Percentiles rank a stretch among this genome's conserved stretches.
phyloP scores from a whole-genome alignment of 2,797 vertebrate species.

The Hippocampus kuda region DNA sequence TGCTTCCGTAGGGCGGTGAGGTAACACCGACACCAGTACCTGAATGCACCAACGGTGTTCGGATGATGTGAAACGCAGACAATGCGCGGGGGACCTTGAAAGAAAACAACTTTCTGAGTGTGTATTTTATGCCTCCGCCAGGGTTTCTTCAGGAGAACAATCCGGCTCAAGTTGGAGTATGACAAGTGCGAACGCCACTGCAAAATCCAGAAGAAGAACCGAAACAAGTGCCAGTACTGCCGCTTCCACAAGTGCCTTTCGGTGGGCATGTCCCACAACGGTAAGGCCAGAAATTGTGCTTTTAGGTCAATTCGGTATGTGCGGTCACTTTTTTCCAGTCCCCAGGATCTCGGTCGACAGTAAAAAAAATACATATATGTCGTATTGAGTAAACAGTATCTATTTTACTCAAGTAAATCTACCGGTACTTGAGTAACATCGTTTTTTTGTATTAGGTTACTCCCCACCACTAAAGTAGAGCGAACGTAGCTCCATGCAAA shows the following conservation, averaged over 20 bases:
- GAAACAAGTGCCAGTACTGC: conserved; percentile 95
- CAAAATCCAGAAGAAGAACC: conserved; percentile 94
- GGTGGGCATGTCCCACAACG: conserved; percentile 95
- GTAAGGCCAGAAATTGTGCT: conserved; percentile 55
- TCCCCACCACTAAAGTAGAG: too few species aligned
- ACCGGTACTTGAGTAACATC: too few species aligned
- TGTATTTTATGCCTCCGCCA: conserved; percentile 34
- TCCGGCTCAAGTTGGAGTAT: conserved; percentile 84
- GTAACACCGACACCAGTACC: not conserved
- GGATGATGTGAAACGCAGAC: not conserved
- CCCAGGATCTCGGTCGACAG: too few species aligned
- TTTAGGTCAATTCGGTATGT: too few species aligned
- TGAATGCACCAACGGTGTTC: not conserved
- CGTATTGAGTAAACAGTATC: too few species aligned
- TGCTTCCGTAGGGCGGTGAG: not conserved
- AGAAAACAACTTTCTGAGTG: not conserved
- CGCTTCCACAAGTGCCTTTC: conserved; percentile 93
- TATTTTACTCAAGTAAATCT: not conserved
- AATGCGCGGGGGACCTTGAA: not conserved
- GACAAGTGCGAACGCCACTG: conserved; percentile 82
- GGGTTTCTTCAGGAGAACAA: conserved; percentile 92
- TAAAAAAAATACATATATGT: too few species aligned
- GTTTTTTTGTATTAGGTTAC: not conserved
- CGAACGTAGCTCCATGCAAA: not conserved
- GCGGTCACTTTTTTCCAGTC: too few species aligned